Evolutionary conservation across 2,888 invertebrate genomes (phyloP).

Genomic region (Tridacna crocea): DNA sequence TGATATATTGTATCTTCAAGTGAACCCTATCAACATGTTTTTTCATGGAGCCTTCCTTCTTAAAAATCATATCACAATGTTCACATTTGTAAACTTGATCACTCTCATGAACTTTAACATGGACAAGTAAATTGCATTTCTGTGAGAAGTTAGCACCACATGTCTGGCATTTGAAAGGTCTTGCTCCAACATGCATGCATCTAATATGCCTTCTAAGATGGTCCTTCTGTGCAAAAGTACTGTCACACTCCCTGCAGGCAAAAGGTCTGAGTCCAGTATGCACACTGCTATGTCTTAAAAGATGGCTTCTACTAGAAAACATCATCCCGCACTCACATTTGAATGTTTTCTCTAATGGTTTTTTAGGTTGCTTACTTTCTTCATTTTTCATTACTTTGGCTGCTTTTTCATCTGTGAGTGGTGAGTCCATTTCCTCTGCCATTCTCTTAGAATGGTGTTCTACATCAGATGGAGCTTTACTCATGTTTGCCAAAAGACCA

Average conservation of each 20-base stretch:
- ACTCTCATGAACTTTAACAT: not conserved
- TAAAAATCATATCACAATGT: conserved; percentile 9
- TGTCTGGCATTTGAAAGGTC: conserved; percentile 5
- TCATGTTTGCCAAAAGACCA: conserved; percentile 6
- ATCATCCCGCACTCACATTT: conserved; percentile 19
- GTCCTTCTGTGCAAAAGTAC: conserved; percentile 20
- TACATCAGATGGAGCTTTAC: not conserved
- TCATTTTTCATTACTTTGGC: not conserved
- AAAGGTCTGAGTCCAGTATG: conserved; percentile 17
- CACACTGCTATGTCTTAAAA: conserved; percentile 6
- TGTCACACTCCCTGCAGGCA: conserved; percentile 22
- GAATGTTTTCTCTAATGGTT: conserved; percentile 13
- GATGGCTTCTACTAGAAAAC: conserved; percentile 21
- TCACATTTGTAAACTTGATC: conserved; percentile 9
- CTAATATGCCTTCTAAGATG: conserved; percentile 2
- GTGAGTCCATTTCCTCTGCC: conserved; percentile 4
- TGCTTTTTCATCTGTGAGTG: not conserved
- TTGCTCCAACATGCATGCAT: conserved; percentile 22
- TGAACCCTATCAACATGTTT: conserved; percentile 16
- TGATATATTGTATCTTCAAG: not conserved
- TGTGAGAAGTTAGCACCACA: conserved; percentile 16
- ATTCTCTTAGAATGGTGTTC: not conserved
- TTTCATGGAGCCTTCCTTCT: not conserved
- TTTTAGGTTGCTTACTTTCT: conserved; percentile 6
- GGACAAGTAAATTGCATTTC: conserved; percentile 18